These are phyloP conservation scores for Notolepis coatsorum DNA, from an alignment of 2,797 vertebrate species.

Conservation along the genomic window DNA sequence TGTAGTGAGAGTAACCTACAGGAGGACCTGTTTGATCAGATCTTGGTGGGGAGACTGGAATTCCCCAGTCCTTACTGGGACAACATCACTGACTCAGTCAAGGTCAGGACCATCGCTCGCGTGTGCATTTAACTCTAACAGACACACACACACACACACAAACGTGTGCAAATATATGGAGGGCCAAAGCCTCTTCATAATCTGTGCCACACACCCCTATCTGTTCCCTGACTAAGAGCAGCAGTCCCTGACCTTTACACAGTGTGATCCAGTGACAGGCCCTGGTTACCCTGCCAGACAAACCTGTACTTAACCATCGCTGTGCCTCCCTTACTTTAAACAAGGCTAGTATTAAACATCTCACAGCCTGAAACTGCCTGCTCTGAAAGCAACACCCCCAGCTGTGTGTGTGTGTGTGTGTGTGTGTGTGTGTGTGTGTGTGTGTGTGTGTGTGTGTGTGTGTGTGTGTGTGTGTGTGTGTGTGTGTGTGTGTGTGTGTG, in stretches of 20 bases:
- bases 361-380: constrained; percentile 1
- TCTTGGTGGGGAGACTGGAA: constrained; percentile 91
- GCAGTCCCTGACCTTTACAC: too few relatives aligned
- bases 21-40: constrained; percentile 98
- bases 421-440: background rate
- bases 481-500: too few relatives aligned
- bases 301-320: constrained; percentile 56
- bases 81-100: constrained; percentile 93
- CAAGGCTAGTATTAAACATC: constrained; percentile 1
- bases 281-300: constrained; percentile 34
- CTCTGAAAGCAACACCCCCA: background rate
- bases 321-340: constrained; percentile 17
- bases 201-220: background rate
- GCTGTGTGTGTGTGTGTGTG: background rate
- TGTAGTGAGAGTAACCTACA: constrained; percentile 94
- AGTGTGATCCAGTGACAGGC: constrained; percentile 51
- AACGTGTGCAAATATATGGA: too few relatives aligned
- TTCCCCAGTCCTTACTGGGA: constrained; percentile 98
- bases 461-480: too few relatives aligned
- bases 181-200: too few relatives aligned
- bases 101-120: constrained; percentile 83
- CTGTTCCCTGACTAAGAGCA: background rate
- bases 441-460: background rate
- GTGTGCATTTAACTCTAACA: too few relatives aligned
- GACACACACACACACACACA: too few relatives aligned